These are phyloP conservation scores for Prunella strophiata DNA, from an alignment of 2,797 vertebrate species.

Conservation along the genomic window DNA sequence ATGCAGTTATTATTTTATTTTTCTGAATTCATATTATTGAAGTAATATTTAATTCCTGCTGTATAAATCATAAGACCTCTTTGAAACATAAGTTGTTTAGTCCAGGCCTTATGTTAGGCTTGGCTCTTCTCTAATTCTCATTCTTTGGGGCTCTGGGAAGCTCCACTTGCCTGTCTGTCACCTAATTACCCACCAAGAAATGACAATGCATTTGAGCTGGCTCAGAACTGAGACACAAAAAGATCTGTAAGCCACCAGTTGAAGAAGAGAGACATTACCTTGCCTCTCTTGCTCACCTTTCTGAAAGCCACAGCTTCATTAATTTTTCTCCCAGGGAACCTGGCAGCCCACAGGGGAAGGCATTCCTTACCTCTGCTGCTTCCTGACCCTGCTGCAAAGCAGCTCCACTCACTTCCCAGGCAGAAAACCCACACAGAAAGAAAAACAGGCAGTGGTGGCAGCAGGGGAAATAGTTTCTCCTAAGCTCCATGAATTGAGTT, in stretches of 20 bases:
- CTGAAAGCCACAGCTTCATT: not conserved
- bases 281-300: not conserved
- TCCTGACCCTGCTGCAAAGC: not conserved
- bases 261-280: not conserved
- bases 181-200: conserved; percentile 17
- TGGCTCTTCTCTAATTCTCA: not conserved
- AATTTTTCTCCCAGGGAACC: not conserved
- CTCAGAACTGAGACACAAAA: not conserved
- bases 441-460: not conserved
- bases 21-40: not conserved
- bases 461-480: not conserved
- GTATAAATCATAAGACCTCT: not conserved
- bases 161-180: conserved; percentile 12
- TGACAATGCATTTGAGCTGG: not conserved
- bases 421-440: not conserved
- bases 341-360: not conserved
- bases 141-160: not conserved
- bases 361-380: not conserved
- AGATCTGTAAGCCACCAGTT: not conserved
- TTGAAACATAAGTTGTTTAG: conserved; percentile 14
- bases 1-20: not conserved
- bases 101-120: not conserved
- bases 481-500: not conserved
- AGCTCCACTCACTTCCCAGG: not conserved
- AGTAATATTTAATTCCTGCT: conserved; percentile 5